These are phyloP conservation scores for Pseudomyrmex flavicornis DNA, from an alignment of 1,140 invertebrate genomes.

Conservation along the genomic window DNA sequence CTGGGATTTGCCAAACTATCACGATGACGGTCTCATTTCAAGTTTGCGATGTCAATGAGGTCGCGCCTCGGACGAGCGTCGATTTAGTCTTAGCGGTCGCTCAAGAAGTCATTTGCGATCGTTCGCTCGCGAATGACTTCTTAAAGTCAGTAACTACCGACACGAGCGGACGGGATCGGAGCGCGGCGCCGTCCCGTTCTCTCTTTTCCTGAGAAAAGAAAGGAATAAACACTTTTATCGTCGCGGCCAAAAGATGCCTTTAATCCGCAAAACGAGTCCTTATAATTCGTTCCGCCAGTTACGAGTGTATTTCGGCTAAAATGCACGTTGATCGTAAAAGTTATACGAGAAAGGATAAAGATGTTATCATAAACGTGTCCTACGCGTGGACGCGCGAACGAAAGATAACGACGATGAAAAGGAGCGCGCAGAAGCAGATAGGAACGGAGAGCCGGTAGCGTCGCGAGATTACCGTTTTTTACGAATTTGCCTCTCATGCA, in stretches of 20 bases:
- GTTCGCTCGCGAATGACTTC: constrained; percentile 18
- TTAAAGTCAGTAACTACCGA: constrained; percentile 39
- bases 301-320: constrained; percentile 79
- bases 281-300: constrained; percentile 77
- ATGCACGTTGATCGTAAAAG: constrained; percentile 77
- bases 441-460: constrained; percentile 65
- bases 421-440: neutral
- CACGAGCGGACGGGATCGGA: constrained; percentile 3
- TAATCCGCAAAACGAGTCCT: constrained; percentile 78
- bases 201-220: constrained; percentile 27
- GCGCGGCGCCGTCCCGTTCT: neutral
- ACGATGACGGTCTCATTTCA: constrained; percentile 25
- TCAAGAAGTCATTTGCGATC: constrained; percentile 63
- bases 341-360: constrained; percentile 82
- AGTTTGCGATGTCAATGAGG: constrained; percentile 29
- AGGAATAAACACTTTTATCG: constrained; percentile 72
- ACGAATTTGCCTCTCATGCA: constrained; percentile 79
- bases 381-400: constrained; percentile 67
- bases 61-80: constrained; percentile 13
- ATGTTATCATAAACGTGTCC: constrained; percentile 78
- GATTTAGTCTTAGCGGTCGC: constrained; percentile 39
- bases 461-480: constrained; percentile 81
- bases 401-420: constrained; percentile 49
- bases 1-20: constrained; percentile 12
- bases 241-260: constrained; percentile 42